Evolutionary conservation across 2,888 invertebrate genomes (phyloP).

Genomic region (Strigamia crassipes): DNA sequence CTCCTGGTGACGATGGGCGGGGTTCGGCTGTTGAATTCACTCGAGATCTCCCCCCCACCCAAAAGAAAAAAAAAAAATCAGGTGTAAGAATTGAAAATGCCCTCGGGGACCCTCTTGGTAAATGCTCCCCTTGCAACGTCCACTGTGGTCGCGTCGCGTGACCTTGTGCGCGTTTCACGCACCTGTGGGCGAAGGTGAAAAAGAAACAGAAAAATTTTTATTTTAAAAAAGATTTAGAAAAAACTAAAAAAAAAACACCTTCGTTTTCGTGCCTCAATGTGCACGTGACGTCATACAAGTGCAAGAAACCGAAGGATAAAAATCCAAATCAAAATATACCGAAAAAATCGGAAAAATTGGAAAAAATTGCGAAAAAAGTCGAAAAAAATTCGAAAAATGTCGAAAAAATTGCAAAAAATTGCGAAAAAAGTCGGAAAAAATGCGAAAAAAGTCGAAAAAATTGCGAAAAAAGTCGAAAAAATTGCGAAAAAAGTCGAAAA

Average conservation of each 20-base stretch:
- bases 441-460: background rate
- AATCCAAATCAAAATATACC: no score
- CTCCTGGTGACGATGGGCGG: conserved; percentile 27
- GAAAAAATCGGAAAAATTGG: no score
- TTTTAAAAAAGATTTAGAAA: no score
- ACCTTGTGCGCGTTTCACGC: conserved; percentile 37
- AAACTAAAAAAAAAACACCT: background rate
- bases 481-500: background rate
- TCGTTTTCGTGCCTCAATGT: background rate
- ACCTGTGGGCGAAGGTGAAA: conserved; percentile 37
- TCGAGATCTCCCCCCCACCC: background rate
- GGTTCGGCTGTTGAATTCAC: conserved; percentile 23
- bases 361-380: background rate
- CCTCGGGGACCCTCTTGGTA: background rate
- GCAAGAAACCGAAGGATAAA: background rate
- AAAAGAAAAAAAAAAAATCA: background rate
- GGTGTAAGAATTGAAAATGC: conserved; percentile 32
- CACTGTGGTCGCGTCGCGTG: conserved; percentile 31
- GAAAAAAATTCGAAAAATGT: background rate
- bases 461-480: background rate
- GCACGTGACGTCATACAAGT: background rate
- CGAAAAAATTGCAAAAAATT: background rate
- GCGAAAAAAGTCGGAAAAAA: background rate
- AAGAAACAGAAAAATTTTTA: background rate
- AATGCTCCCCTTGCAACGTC: background rate